These are phyloP conservation scores for Helicorthomorpha holstii DNA, from an alignment of 1,140 invertebrate genomes.

Conservation along the genomic window DNA sequence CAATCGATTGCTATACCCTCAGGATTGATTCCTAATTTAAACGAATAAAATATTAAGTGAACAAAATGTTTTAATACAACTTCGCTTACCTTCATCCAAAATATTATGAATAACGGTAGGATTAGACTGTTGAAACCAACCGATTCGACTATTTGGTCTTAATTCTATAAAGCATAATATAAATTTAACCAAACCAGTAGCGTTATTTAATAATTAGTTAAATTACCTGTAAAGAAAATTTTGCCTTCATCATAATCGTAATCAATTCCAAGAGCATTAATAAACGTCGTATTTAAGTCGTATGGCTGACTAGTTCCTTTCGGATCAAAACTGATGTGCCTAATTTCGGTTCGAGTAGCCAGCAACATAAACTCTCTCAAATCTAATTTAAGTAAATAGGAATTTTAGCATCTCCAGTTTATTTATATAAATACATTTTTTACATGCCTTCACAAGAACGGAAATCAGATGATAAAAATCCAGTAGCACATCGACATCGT, in stretches of 20 bases:
- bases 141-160: conserved; percentile 71
- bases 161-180: conserved; percentile 36
- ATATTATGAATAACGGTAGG: conserved; percentile 15
- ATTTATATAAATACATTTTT: neutral
- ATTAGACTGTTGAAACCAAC: conserved; percentile 41
- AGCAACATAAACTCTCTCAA: conserved; percentile 80
- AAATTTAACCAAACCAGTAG: neutral
- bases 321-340: conserved; percentile 66
- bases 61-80: neutral
- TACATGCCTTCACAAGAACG: conserved; percentile 38
- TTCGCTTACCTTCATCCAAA: conserved; percentile 7
- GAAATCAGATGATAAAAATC: conserved; percentile 40
- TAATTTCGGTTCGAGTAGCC: conserved; percentile 76
- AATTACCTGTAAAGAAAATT: neutral
- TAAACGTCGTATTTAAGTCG: conserved; percentile 63
- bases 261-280: conserved; percentile 91
- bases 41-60: neutral
- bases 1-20: conserved; percentile 94
- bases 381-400: conserved; percentile 26
- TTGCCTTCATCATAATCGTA: conserved; percentile 75
- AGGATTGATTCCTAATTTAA: conserved; percentile 57
- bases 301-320: conserved; percentile 64
- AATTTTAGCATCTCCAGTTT: neutral
- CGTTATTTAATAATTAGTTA: neutral
- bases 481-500: conserved; percentile 79